phyloP scores from a whole-genome alignment of 2,888 invertebrate genomes.

The Artemia sp. region DNA sequence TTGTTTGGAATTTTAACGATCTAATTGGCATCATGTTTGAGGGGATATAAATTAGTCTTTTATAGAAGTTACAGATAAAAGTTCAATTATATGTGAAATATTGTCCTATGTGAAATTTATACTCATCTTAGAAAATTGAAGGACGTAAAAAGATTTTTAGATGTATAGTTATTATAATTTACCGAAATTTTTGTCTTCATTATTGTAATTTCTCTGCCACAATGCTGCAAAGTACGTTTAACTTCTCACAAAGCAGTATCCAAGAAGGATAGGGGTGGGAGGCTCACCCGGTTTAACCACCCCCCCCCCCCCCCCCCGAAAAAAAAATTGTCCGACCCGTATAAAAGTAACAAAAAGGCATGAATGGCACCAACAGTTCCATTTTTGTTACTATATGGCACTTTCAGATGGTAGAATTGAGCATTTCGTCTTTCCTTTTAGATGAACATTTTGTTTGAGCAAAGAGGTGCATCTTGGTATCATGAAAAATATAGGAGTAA shows the following conservation, averaged over 20 bases:
- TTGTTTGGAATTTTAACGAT: no score
- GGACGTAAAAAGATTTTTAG: not conserved
- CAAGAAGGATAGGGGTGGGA: not conserved
- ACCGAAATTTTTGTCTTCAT: not conserved
- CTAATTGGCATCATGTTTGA: no score
- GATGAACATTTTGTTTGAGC: not conserved
- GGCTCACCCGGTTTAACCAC: not conserved
- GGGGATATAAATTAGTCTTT: no score
- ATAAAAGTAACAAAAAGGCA: not conserved
- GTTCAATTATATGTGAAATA: no score
- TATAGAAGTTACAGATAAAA: no score
- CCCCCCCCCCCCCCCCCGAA: not conserved
- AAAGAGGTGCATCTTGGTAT: slow-evolving; percentile 15
- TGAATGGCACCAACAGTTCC: not conserved
- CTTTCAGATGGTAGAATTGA: not conserved
- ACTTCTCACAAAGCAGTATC: no score
- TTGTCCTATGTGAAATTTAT: not conserved
- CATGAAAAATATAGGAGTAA: slow-evolving; percentile 19
- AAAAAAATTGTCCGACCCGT: not conserved
- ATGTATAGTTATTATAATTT: not conserved
- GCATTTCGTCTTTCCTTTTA: not conserved
- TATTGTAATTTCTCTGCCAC: no score
- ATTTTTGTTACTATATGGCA: not conserved
- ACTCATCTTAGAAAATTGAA: not conserved
- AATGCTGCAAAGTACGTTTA: no score